A percentile compares a stretch with the other conserved stretches of the same genome.
These are phyloP conservation scores for Mirza zaza DNA, from an alignment of 2,113 vertebrate species.

Conservation along the genomic window DNA sequence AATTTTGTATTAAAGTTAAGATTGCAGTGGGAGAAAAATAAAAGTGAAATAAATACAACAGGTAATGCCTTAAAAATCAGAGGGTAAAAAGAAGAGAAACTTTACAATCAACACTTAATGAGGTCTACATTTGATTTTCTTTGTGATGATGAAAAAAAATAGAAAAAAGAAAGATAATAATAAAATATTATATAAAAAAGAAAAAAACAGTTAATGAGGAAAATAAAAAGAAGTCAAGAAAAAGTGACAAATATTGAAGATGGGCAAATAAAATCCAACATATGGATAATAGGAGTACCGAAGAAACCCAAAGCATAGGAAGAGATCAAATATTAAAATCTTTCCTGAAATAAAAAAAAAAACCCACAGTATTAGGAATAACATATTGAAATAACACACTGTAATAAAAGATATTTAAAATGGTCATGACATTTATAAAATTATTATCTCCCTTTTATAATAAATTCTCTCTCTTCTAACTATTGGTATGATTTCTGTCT, in stretches of 20 bases:
- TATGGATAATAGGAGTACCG: background rate
- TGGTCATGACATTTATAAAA: background rate
- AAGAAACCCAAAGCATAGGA: background rate
- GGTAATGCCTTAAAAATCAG: background rate
- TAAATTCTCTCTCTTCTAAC: background rate
- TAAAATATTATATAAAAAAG: too few species aligned
- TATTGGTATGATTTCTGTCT: background rate
- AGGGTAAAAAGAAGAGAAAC: background rate
- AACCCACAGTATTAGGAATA: slow-evolving; percentile 1
- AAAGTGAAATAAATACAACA: background rate
- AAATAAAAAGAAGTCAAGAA: background rate
- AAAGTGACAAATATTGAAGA: slow-evolving; percentile 2
- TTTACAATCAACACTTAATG: background rate
- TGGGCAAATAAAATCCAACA: background rate
- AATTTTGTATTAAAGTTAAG: background rate
- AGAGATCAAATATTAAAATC: background rate
- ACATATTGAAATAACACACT: background rate
- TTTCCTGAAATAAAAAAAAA: slow-evolving; percentile 27
- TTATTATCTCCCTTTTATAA: background rate
- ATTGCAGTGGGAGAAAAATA: background rate
- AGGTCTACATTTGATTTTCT: background rate
- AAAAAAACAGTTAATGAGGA: background rate
- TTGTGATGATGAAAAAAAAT: too few species aligned
- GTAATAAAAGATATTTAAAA: background rate
- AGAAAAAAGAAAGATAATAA: too few species aligned